Conservation (phyloP, 2,888 invertebrate species). For the Pachymerium ferrugineum region DNA sequence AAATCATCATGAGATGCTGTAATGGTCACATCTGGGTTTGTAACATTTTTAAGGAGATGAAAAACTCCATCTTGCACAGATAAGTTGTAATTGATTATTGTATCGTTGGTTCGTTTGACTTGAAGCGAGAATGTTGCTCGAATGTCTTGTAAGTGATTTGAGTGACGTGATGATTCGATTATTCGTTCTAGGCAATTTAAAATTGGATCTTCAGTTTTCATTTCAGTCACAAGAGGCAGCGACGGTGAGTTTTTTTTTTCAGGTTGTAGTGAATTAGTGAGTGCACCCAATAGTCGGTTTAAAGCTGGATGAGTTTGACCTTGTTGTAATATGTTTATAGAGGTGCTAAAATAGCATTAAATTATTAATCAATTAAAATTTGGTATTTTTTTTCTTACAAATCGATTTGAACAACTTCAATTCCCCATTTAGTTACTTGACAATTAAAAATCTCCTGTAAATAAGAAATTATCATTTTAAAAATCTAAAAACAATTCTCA, state of each 20-base stretch:
- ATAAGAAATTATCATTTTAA: background rate
- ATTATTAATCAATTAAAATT: background rate
- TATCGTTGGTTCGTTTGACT: background rate
- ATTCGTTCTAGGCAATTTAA: background rate
- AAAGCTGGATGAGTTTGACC: background rate
- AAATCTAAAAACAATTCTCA: background rate
- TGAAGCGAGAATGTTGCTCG: too few species aligned
- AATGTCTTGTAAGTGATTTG: background rate
- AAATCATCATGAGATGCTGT: conserved; percentile 27
- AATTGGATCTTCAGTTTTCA: background rate
- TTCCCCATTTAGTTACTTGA: conserved; percentile 30
- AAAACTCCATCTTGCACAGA: background rate
- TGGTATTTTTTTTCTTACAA: conserved; percentile 29
- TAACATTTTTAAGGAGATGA: background rate
- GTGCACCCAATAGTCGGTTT: background rate
- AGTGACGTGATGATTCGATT: background rate
- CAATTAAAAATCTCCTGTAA: conserved; percentile 29
- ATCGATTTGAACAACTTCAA: conserved; percentile 33
- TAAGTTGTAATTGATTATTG: background rate
- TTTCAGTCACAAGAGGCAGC: too few species aligned
- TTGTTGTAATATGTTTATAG: background rate
- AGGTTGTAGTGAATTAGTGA: background rate
- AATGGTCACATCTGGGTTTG: conserved; percentile 32
- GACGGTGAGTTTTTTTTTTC: background rate
- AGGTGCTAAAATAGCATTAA: background rate